Conservation (phyloP, 2,797 vertebrate genomes). For the Myotis pilosus region DNA sequence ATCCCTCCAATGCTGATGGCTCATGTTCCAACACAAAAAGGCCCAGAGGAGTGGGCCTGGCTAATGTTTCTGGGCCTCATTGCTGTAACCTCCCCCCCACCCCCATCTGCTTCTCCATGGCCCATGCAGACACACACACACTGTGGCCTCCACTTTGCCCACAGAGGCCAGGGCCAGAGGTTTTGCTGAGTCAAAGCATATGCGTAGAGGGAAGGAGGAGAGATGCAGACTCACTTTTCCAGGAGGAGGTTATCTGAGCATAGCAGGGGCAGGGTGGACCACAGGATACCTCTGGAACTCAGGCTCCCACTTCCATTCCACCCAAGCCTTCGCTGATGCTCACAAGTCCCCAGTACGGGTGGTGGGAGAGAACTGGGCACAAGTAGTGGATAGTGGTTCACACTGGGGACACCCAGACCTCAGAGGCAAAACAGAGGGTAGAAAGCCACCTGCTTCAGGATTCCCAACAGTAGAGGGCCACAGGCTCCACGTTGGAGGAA, state of each 20-base stretch:
- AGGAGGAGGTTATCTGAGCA: slow-evolving; percentile 63
- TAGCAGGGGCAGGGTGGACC: slow-evolving; percentile 31
- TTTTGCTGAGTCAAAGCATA: slow-evolving; percentile 64
- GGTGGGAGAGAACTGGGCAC: background rate
- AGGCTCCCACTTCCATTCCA: slow-evolving; percentile 22
- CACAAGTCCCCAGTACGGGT: background rate
- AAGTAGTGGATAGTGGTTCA: slow-evolving; percentile 1
- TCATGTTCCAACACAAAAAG: slow-evolving; percentile 42
- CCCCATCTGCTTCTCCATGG: background rate
- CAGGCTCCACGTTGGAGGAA: background rate
- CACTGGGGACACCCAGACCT: background rate
- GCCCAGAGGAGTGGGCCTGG: background rate
- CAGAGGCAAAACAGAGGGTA: slow-evolving; percentile 44
- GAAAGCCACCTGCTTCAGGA: slow-evolving; percentile 13
- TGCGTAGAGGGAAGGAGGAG: background rate
- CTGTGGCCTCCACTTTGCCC: slow-evolving; percentile 1
- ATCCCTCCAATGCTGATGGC: background rate
- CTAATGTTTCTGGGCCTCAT: background rate
- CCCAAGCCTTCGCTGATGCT: slow-evolving; percentile 25
- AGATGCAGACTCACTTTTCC: slow-evolving; percentile 51
- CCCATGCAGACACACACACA: background rate
- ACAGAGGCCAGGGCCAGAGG: slow-evolving; percentile 30
- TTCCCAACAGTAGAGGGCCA: background rate
- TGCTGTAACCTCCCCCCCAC: background rate
- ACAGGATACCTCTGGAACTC: slow-evolving; percentile 34